Evolutionary conservation across 2,888 invertebrate genomes (phyloP).

Genomic region (Azorinus chamasolen): DNA sequence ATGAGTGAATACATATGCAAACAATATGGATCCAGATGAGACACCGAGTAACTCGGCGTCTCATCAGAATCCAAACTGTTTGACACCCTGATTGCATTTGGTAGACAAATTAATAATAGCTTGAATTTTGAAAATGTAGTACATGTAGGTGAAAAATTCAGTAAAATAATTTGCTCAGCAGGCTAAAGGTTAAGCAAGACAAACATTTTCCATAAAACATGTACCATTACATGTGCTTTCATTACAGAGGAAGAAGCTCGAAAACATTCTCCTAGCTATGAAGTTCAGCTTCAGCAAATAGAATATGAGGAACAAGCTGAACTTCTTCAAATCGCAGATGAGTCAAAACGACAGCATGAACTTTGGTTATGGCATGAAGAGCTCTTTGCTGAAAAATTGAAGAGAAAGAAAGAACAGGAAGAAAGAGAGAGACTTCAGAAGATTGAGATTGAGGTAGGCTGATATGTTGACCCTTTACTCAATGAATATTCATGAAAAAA

Average conservation of each 20-base stretch:
- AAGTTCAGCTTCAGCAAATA: conserved; percentile 48
- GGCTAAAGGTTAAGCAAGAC: background rate
- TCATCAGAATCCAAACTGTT: too few relatives aligned
- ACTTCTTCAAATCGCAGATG: conserved; percentile 59
- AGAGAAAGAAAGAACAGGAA: conserved; percentile 75
- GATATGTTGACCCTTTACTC: too few relatives aligned
- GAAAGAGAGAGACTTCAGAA: conserved; percentile 75
- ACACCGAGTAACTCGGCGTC: too few relatives aligned
- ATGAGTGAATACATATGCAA: too few relatives aligned
- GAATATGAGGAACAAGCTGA: conserved; percentile 61
- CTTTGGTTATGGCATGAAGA: conserved; percentile 81
- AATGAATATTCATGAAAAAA: background rate
- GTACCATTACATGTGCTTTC: background rate
- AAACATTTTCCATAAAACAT: background rate
- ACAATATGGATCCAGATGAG: too few relatives aligned
- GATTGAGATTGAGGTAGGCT: conserved; percentile 80
- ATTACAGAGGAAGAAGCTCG: conserved; percentile 53
- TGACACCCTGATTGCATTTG: too few relatives aligned
- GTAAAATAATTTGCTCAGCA: too few relatives aligned
- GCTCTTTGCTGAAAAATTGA: conserved; percentile 74
- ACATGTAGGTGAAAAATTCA: too few relatives aligned
- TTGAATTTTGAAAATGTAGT: too few relatives aligned
- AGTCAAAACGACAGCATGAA: conserved; percentile 70
- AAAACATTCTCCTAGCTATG: conserved; percentile 59
- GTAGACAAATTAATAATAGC: too few relatives aligned